A percentile compares a stretch with the other conserved stretches of the same genome.
These are phyloP conservation scores for Cervus canadensis DNA, from an alignment of 2,113 vertebrate genomes.

Conservation along the genomic window DNA sequence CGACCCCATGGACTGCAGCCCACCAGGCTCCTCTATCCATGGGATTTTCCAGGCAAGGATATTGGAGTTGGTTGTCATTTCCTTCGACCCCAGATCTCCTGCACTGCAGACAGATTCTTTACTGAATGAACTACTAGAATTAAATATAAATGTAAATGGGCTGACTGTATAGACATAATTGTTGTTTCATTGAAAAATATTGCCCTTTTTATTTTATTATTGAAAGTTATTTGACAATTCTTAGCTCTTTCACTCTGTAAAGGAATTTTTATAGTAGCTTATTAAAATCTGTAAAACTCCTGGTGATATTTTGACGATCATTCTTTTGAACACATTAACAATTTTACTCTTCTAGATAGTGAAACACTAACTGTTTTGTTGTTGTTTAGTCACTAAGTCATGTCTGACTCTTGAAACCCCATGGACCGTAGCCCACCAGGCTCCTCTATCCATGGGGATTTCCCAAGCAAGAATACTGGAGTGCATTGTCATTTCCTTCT, in stretches of 20 bases:
- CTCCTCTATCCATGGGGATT: not conserved
- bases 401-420: not conserved
- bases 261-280: not conserved
- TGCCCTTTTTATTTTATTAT: not conserved
- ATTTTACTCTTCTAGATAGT: not conserved
- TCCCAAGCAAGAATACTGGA: not conserved
- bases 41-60: not conserved
- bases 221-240: not conserved
- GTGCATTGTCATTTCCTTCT: not conserved
- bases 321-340: not conserved
- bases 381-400: not conserved
- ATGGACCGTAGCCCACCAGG: not conserved
- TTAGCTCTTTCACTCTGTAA: not conserved
- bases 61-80: not conserved
- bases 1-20: not conserved
- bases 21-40: not conserved
- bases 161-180: not conserved
- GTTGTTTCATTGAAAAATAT: not conserved
- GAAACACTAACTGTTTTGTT: not conserved
- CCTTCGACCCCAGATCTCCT: accelerated
- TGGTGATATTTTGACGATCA: not conserved
- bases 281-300: not conserved
- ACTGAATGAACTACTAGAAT: not conserved
- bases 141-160: not conserved
- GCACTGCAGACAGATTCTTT: not conserved